phyloP scores from a whole-genome alignment of 2,888 invertebrate genomes.

The Choristoneura rosaceana region DNA sequence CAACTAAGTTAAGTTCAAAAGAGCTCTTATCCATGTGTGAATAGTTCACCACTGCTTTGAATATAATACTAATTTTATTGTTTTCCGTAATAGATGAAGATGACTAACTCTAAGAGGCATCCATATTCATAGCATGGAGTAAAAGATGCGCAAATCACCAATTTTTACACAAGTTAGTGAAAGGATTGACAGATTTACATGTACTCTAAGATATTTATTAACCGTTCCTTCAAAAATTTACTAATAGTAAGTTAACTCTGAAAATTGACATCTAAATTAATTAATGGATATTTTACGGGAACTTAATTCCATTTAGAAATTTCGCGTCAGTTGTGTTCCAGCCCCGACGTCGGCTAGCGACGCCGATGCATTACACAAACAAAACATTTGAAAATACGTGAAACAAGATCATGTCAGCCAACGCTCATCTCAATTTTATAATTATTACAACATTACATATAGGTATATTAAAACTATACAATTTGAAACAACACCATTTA shows the following conservation, averaged over 20 bases:
- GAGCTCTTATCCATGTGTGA: constrained; percentile 54
- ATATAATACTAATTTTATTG: constrained; percentile 81
- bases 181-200: constrained; percentile 66
- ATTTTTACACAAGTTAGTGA: constrained; percentile 77
- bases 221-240: constrained; percentile 66
- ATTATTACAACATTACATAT: constrained; percentile 46
- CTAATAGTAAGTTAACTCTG: constrained; percentile 67
- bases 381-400: constrained; percentile 84
- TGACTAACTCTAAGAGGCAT: constrained; percentile 83
- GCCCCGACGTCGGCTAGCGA: constrained; percentile 8
- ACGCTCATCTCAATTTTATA: constrained; percentile 76
- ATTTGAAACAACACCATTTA: constrained; percentile 46
- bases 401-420: constrained; percentile 72
- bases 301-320: constrained; percentile 83
- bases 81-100: constrained; percentile 77
- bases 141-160: constrained; percentile 80
- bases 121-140: constrained; percentile 81
- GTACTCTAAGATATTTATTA: constrained; percentile 68
- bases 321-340: constrained; percentile 45
- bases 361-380: constrained; percentile 34
- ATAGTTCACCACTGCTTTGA: constrained; percentile 80
- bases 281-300: constrained; percentile 73
- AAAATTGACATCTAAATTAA: constrained; percentile 70
- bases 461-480: constrained; percentile 43
- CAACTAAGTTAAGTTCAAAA: constrained; percentile 33